Evolutionary conservation across 2,113 vertebrate genomes (phyloP).

Genomic region (Orycteropus afer): DNA sequence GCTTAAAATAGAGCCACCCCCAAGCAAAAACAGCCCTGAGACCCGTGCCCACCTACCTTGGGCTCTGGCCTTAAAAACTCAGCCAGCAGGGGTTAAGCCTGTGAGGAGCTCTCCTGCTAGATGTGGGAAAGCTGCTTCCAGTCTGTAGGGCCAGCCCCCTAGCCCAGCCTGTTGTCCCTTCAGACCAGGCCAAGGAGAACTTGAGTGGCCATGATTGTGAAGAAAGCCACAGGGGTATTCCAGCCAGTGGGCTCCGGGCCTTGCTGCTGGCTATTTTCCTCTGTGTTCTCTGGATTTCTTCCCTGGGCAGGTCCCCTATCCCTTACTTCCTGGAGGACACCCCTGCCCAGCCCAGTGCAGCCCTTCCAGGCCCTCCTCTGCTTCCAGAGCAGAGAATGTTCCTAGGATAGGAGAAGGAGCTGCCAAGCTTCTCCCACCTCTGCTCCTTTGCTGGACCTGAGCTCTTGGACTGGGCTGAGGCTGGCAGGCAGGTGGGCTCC

Average conservation of each 20-base stretch:
- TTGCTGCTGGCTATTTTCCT: background rate
- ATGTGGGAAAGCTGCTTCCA: background rate
- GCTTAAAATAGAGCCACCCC: too few species aligned
- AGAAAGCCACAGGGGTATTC: fast-evolving
- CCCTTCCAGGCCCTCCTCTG: background rate
- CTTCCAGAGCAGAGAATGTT: background rate
- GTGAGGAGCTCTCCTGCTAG: background rate
- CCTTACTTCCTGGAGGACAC: background rate
- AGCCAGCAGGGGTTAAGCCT: too few species aligned
- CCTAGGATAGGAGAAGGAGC: background rate
- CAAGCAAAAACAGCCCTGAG: too few species aligned
- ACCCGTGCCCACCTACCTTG: too few species aligned
- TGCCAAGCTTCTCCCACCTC: background rate
- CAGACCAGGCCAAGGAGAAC: background rate
- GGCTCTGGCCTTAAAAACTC: too few species aligned
- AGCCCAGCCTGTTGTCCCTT: background rate
- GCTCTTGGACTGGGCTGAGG: too few species aligned
- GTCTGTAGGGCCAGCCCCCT: too few species aligned
- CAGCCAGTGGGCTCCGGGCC: background rate
- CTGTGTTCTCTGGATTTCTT: background rate
- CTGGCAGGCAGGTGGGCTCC: too few species aligned
- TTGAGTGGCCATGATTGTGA: fast-evolving
- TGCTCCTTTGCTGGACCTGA: too few species aligned
- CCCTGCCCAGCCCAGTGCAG: background rate
- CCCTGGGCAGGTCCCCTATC: background rate